phyloP scores from a whole-genome alignment of 2,888 invertebrate genomes.

The Amiota minor region DNA sequence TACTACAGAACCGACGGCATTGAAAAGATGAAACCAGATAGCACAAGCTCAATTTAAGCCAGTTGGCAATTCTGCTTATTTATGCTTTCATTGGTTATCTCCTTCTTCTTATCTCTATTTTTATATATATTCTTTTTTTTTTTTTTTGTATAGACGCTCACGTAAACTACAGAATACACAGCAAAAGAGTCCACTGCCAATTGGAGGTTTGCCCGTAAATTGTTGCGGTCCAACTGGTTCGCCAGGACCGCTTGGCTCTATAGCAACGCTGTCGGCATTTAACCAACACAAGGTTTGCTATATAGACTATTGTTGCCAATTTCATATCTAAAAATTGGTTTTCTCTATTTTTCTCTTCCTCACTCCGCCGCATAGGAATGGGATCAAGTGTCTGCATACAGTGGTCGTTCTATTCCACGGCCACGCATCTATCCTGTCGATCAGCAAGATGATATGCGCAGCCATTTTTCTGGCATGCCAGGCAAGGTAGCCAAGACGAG shows the following conservation, averaged over 20 bases:
- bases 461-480: conserved; percentile 82
- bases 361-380: conserved; percentile 76
- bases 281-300: conserved; percentile 84
- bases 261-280: conserved; percentile 88
- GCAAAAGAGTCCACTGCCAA: conserved; percentile 79
- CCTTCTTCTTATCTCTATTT: conserved; percentile 12
- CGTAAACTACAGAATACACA: conserved; percentile 83
- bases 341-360: conserved; percentile 44
- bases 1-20: neutral
- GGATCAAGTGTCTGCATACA: conserved; percentile 93
- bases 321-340: neutral
- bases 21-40: conserved; percentile 7
- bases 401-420: conserved; percentile 90
- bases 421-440: conserved; percentile 88
- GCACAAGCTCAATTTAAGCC: neutral
- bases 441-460: conserved; percentile 84
- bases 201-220: conserved; percentile 84
- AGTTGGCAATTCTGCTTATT: conserved; percentile 32
- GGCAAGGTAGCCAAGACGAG: conserved; percentile 74
- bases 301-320: neutral
- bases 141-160: conserved; percentile 76
- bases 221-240: conserved; percentile 87
- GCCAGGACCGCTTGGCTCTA: conserved; percentile 86
- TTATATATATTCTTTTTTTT: conserved; percentile 58
- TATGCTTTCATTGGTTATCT: conserved; percentile 24